A percentile compares a stretch with the other conserved stretches of the same genome.
These are phyloP conservation scores for Xenentodon cancila DNA, from an alignment of 2,797 vertebrate species.

Conservation along the genomic window DNA sequence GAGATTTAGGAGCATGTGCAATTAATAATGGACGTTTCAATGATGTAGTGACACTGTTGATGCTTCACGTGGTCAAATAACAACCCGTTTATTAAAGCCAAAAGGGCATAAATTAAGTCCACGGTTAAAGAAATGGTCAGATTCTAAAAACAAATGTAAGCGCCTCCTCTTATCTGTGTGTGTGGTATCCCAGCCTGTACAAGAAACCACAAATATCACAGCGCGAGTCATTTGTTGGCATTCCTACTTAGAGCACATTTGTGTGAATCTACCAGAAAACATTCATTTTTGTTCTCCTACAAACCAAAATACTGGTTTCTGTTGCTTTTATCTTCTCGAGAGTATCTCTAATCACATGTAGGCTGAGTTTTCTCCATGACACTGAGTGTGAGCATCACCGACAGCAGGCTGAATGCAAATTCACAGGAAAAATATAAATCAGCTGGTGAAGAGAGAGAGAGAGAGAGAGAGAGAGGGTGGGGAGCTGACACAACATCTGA, in stretches of 20 bases:
- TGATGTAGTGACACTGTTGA: constrained; percentile 11
- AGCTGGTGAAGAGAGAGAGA: constrained; percentile 15
- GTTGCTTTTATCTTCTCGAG: constrained; percentile 14
- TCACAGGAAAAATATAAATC: constrained; percentile 38
- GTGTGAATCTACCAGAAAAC: constrained; percentile 12
- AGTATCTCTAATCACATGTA: constrained; percentile 36
- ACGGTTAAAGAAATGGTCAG: constrained; percentile 51
- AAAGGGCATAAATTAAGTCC: constrained; percentile 26
- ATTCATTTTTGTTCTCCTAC: constrained; percentile 17
- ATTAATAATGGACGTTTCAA: neutral
- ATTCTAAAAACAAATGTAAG: constrained; percentile 39
- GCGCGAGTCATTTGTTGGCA: constrained; percentile 2
- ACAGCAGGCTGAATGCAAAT: constrained; percentile 64
- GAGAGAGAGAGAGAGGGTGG: neutral
- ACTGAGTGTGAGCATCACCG: constrained; percentile 25
- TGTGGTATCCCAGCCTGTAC: constrained; percentile 11
- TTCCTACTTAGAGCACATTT: neutral
- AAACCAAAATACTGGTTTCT: neutral
- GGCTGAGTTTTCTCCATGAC: constrained; percentile 24
- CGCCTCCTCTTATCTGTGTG: constrained; percentile 48
- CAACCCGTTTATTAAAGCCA: constrained; percentile 2
- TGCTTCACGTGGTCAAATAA: constrained; percentile 1
- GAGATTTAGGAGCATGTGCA: neutral
- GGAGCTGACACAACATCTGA: constrained; percentile 50
- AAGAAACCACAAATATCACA: constrained; percentile 7